Base-by-base conservation (phyloP, 1,140 invertebrate genomes). In the Hermatobates lingyangjiaoensis region DNA sequence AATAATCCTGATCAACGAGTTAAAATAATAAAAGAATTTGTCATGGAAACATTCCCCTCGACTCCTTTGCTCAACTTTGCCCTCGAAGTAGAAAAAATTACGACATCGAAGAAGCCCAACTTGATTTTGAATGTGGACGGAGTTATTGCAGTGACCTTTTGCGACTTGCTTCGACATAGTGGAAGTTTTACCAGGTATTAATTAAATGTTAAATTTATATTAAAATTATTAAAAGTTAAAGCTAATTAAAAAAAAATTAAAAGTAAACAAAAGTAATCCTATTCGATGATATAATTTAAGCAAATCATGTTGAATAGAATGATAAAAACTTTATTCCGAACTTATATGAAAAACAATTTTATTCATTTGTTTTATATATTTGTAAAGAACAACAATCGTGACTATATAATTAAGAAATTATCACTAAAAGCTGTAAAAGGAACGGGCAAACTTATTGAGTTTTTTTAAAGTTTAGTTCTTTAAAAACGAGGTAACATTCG, bases 1-100 rank as follows among this genome's bases (percentile, higher is more conserved):
- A 98, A 98, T 68, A 99, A 99, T 71, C 96, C 96, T 1, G 96
- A 99, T 68, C 95, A 93, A 72, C 74, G 96, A 55, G 96, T 89
- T 0, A 89, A 92, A 61, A 87, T 97, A 50, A 80, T 99, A 56
- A 97, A 96, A 64, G 88, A 97, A 59, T 98, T 87, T 66, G 92
- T 95, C 0, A 74, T 89, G 66, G 80, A 91, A 52, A 81, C 92
- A 61, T 98, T 97, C 71, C 90, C 91, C 1, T 74, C 79, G 0
- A 93, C 86, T 56, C 94, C 95, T 0, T 71, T 98, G 1, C 74
- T 98, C 2, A 76, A 88, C 57, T 99, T 96, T 69, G 95, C 95
- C 1, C 69, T 98, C 1, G 89, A 97, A 71, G 94, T 98, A 18
- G 96, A 99, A 62, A 94, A 96, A 66, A 95, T 99, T 56, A 98